A percentile compares a stretch with the other conserved stretches of the same genome.
Conservation (phyloP, 2,888 invertebrate species). For the Lasioglossum calceatum region DNA sequence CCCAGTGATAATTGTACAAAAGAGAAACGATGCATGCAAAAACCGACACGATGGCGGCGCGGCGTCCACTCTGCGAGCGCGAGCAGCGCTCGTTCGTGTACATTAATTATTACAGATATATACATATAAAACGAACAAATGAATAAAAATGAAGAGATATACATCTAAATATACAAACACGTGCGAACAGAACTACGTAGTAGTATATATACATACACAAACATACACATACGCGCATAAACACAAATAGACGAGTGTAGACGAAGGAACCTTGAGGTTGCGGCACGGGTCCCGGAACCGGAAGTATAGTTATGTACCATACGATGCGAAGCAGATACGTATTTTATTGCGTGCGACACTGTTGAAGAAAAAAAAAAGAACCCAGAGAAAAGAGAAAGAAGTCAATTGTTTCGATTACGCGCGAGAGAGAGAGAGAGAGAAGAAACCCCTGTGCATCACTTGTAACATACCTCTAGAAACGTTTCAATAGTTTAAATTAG, state of each 20-base stretch:
- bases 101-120: slow-evolving; percentile 57
- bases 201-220: background rate
- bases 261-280: slow-evolving; percentile 64
- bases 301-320: slow-evolving; percentile 42
- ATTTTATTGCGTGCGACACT: slow-evolving; percentile 59
- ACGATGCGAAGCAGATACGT: slow-evolving; percentile 45
- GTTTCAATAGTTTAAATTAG: slow-evolving; percentile 75
- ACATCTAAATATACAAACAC: background rate
- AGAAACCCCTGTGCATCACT: slow-evolving; percentile 65
- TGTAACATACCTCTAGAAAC: slow-evolving; percentile 70
- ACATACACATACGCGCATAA: slow-evolving; percentile 32
- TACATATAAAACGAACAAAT: slow-evolving; percentile 23
- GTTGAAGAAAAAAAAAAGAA: background rate
- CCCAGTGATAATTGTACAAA: slow-evolving; percentile 56
- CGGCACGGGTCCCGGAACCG: slow-evolving; percentile 49
- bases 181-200: background rate
- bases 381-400: background rate
- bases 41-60: slow-evolving; percentile 21
- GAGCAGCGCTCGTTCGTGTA: slow-evolving; percentile 46
- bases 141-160: background rate
- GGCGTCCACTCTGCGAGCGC: slow-evolving; percentile 34
- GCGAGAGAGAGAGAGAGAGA: slow-evolving; percentile 8
- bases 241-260: slow-evolving; percentile 34
- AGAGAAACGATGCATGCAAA: slow-evolving; percentile 27
- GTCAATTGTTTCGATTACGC: slow-evolving; percentile 71